Base-by-base conservation (phyloP, 2,797 vertebrate genomes). In the Lutjanus campechanus region DNA sequence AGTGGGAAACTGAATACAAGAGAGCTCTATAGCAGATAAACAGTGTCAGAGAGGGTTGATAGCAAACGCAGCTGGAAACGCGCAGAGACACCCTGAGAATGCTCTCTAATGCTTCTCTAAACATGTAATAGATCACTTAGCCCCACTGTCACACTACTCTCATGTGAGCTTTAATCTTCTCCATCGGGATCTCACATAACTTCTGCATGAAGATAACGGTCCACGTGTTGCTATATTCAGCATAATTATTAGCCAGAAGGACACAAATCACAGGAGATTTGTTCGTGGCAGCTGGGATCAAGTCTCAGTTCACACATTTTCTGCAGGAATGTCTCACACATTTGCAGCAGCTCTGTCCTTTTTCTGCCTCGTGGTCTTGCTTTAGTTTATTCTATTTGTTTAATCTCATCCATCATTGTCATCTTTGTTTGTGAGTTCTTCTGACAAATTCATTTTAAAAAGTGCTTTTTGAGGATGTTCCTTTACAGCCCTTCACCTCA, bases 81-180 rank as follows among this genome's bases (percentile, higher is more conserved):
- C 62, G 22, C 88, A 73, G 78, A 85, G 79, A 85, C 88, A 79
- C 89, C 82, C 85, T 91, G 92, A 93, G 88, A 93, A 93, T 9
- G 72, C 83, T 73, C 82, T 55, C 76, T 93, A 92, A 93, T 73
- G 84, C 88, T 90, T 89, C 59, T 82, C 79, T 62, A 93, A 92
- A 92, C 91, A 90, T 90, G 88, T 93, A 92, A 93, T 91, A 77
- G 90, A 91, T 93, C 90, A 94, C 78, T 94, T 93, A 89, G 87
- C 87, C 85, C 55, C 76, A 50, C 82, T 61, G 84, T 90, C 86
- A 86, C 86, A 84, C 83, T n/a, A 16, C 80, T 79, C 69, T 73
- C 44, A 66, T 63, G 73, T 62, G 74, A 17, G 66, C 87, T 85
- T 90, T 78, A 69, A 87, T 72, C 53, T 60, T 51, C 71, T 77